phyloP scores from a whole-genome alignment of 1,140 invertebrate genomes.

The Orius insidiosus region DNA sequence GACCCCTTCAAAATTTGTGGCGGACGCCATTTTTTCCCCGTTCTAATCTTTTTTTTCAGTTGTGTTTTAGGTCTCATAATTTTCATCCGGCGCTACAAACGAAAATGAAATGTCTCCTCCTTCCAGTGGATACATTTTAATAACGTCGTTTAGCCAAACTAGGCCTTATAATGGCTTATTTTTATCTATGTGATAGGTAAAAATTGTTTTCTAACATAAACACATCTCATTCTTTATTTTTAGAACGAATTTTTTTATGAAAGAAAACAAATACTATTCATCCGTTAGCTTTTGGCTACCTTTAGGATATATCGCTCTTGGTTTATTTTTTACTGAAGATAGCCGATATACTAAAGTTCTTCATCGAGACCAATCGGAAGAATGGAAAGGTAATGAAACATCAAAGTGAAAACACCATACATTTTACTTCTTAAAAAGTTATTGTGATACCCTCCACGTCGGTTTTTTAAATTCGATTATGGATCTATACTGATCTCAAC shows the following conservation, averaged over 20 bases:
- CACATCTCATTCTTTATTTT: conserved; percentile 20
- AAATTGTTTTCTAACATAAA: neutral
- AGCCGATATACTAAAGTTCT: conserved; percentile 63
- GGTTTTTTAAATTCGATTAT: too few species aligned
- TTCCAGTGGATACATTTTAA: conserved; percentile 26
- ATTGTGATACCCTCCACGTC: too few species aligned
- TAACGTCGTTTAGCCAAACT: conserved; percentile 60
- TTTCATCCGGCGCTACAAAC: conserved; percentile 13
- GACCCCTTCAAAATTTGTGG: neutral
- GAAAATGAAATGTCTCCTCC: conserved; percentile 20
- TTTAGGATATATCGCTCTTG: conserved; percentile 81
- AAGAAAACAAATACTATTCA: conserved; percentile 96
- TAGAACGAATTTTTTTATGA: conserved; percentile 97
- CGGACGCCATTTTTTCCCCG: neutral
- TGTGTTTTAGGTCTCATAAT: conserved; percentile 3
- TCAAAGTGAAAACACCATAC: too few species aligned
- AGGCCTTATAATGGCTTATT: conserved; percentile 79
- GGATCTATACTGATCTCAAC: too few species aligned
- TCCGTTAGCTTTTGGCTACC: conserved; percentile 93
- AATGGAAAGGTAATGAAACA: conserved; percentile 60
- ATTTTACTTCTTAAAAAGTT: too few species aligned
- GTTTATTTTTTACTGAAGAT: conserved; percentile 91
- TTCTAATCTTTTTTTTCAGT: conserved; percentile 25
- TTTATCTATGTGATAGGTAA: conserved; percentile 82
- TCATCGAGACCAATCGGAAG: conserved; percentile 85